These are phyloP conservation scores for Alosa alosa DNA, from an alignment of 2,113 vertebrate species.

Conservation along the genomic window DNA sequence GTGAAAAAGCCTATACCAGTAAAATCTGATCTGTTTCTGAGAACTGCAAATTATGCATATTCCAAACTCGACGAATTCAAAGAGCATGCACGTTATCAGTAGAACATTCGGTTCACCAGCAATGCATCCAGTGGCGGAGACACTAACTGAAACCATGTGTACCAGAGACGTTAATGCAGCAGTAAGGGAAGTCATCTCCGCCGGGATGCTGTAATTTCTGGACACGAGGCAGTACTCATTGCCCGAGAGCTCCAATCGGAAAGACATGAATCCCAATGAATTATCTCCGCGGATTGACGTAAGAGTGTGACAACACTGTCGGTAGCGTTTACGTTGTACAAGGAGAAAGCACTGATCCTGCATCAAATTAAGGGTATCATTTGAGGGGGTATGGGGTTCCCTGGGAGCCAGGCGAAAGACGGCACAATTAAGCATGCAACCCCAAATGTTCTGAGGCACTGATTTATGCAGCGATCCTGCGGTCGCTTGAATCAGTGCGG, in stretches of 20 bases:
- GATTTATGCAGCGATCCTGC: slow-evolving; percentile 35
- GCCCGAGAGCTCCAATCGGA: background rate
- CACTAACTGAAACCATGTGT: slow-evolving; percentile 7
- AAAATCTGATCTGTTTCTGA: slow-evolving; percentile 13
- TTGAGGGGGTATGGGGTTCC: slow-evolving; percentile 30
- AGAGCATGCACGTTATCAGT: background rate
- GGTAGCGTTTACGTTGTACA: slow-evolving; percentile 8
- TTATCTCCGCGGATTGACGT: background rate
- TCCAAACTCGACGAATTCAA: slow-evolving; percentile 10
- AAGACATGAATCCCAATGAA: slow-evolving; percentile 8
- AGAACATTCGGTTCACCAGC: background rate
- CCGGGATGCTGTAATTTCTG: background rate
- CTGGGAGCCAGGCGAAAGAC: slow-evolving; percentile 19
- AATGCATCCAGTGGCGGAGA: background rate
- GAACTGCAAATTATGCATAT: slow-evolving; percentile 17
- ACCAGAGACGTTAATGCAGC: background rate
- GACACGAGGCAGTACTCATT: background rate
- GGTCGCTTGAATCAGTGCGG: slow-evolving; percentile 33
- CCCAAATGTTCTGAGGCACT: slow-evolving; percentile 4
- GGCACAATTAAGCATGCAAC: slow-evolving; percentile 21
- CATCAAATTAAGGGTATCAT: slow-evolving; percentile 34
- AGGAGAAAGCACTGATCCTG: background rate
- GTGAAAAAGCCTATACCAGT: background rate
- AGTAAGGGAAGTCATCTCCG: background rate
- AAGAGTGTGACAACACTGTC: slow-evolving; percentile 3